Conservation (phyloP, 2,797 vertebrate genomes). For the Paratrypauchen microcephalus region DNA sequence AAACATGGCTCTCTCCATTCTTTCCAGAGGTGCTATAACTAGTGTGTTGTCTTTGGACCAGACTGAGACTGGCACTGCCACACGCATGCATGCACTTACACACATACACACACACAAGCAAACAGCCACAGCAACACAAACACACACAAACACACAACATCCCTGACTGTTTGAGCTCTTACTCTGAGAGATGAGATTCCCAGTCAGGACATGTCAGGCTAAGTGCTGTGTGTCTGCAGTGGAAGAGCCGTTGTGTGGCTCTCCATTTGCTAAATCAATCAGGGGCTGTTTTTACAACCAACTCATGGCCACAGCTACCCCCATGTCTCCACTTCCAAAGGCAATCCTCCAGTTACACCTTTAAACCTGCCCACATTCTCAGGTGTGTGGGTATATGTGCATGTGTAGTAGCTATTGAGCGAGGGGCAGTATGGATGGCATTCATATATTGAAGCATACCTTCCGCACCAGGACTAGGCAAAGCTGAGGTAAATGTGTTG, state of each 20-base stretch:
- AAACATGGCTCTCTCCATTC: constrained; percentile 65
- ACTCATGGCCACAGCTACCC: constrained; percentile 27
- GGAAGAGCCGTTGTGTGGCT: constrained; percentile 57
- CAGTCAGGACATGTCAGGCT: constrained; percentile 70
- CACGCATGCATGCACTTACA: too few species aligned
- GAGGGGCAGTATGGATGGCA: constrained; percentile 73
- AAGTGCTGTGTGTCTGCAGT: constrained; percentile 39
- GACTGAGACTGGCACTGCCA: constrained; percentile 23
- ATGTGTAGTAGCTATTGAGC: constrained; percentile 35
- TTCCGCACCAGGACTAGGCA: constrained; percentile 69
- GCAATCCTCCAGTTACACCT: constrained; percentile 59
- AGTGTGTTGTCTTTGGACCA: constrained; percentile 67
- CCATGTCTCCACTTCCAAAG: constrained; percentile 49
- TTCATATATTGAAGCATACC: constrained; percentile 77
- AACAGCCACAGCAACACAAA: too few species aligned
- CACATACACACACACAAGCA: constrained; percentile 18
- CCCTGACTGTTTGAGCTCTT: constrained; percentile 38
- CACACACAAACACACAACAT: too few species aligned
- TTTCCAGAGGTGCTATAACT: constrained; percentile 68
- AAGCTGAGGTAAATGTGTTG: constrained; percentile 63
- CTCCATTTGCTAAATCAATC: constrained; percentile 87
- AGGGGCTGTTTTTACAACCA: constrained; percentile 81
- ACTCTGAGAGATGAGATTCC: constrained; percentile 75
- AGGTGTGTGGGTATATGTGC: constrained; percentile 59
- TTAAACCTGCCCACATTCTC: constrained; percentile 62